Base-by-base conservation (phyloP, 2,113 vertebrate genomes). In the Menura novaehollandiae region DNA sequence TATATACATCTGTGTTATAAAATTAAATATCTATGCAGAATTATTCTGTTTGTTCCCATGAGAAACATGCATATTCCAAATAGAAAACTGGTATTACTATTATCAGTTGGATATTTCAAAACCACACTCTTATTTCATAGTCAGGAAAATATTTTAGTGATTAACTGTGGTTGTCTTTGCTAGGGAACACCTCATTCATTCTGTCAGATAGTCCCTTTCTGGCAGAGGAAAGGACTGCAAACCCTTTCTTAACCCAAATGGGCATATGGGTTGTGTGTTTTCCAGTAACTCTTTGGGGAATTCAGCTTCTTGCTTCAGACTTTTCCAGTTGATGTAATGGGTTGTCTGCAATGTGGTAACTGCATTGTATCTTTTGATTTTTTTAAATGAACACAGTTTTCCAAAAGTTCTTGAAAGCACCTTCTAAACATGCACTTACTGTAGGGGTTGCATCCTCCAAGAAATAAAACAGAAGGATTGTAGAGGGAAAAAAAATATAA, bases 61-160 rank as follows among this genome's bases (percentile, higher is more conserved):
- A 83, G 88, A 94, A 91, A 37, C 73, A 63, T 44, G 12, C 44
- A 73, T 43, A 83, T 76, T 85, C 30, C 49, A 86, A 97, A 67
- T 63, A 63, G 24, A 71, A 91, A 92, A 35, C 58, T 55, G 18
- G 55, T 94, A 69, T 81, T 93, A n/a, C 74, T 63, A 82, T 81
- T 95, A 91, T 96, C 91, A 85, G 39, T 30, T 84, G 75, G 55
- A 92, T 39, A 78, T 93, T 96, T 82, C 62, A 69, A 97, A 97
- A 96, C 97, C 95, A 94, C 96, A 88, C 28, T 81, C 63, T 55
- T 95, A 83, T 97, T 92, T 96, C 94, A 91, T 82, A 97, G 64
- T 75, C 53, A 92, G 97, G 95, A 97, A 98, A 97, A 56, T 96
- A 97, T 97, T 97, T 92, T 76, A 53, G 79, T 98, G 97, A 98